These are phyloP conservation scores for Litoditis marina DNA, from an alignment of 2,888 invertebrate species.

Conservation along the genomic window DNA sequence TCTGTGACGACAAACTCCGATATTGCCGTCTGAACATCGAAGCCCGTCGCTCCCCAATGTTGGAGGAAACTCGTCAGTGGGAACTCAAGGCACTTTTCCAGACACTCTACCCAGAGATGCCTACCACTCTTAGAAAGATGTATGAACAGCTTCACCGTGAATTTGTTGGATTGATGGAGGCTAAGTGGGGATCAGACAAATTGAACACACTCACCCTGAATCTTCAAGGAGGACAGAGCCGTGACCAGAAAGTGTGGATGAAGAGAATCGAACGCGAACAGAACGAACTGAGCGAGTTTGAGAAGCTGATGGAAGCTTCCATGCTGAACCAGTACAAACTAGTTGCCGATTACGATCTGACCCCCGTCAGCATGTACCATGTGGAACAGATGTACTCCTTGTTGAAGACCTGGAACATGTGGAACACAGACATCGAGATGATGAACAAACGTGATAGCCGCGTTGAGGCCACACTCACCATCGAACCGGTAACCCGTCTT, in stretches of 20 bases:
- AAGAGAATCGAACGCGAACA: constrained; percentile 28
- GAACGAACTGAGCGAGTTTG: constrained; percentile 22
- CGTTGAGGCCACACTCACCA: constrained; percentile 32
- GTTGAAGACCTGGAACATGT: constrained; percentile 20
- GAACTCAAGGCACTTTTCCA: constrained; percentile 21
- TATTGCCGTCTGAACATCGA: constrained; percentile 32
- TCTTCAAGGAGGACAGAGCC: constrained; percentile 32
- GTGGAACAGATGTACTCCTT: constrained; percentile 17
- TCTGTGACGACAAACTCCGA: constrained; percentile 30
- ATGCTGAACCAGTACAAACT: constrained; percentile 39
- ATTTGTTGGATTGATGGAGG: constrained; percentile 21
- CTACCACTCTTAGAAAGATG: constrained; percentile 25
- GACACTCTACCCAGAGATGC: constrained; percentile 30
- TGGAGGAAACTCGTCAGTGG: constrained; percentile 25
- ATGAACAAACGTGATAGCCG: constrained; percentile 8
- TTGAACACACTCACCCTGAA: constrained; percentile 29
- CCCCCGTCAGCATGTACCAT: constrained; percentile 17
- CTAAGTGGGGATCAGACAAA: constrained; percentile 25
- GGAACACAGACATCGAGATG: neutral
- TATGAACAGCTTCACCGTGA: constrained; percentile 35
- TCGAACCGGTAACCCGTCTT: constrained; percentile 31
- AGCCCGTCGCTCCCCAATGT: constrained; percentile 10
- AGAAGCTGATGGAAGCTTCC: constrained; percentile 33
- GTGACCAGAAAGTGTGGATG: constrained; percentile 37
- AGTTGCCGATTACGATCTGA: constrained; percentile 31